These are phyloP conservation scores for Centropus unirufus DNA, from an alignment of 2,113 vertebrate genomes.

Conservation along the genomic window DNA sequence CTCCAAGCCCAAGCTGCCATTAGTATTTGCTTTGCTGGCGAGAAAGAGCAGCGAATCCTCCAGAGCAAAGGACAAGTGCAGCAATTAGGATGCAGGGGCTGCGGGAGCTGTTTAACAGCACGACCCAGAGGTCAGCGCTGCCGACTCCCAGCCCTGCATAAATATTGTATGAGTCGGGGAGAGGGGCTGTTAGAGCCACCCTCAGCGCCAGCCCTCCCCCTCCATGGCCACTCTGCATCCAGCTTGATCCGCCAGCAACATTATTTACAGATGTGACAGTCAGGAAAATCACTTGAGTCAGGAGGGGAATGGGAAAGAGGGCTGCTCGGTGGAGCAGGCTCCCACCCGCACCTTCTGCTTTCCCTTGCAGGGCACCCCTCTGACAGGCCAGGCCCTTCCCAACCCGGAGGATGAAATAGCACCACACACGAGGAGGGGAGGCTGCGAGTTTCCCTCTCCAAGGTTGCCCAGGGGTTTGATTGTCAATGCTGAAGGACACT, in stretches of 20 bases:
- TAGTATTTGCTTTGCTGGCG: constrained; percentile 71
- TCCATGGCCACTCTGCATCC: constrained; percentile 61
- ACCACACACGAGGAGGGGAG: not conserved
- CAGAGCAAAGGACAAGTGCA: constrained; percentile 84
- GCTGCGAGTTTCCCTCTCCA: not conserved
- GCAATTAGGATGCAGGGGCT: constrained; percentile 86
- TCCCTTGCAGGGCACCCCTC: not conserved
- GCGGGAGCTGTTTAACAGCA: constrained; percentile 88
- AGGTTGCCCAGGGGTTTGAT: not conserved
- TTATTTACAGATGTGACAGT: constrained; percentile 78
- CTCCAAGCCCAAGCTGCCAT: constrained; percentile 73
- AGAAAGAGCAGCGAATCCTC: constrained; percentile 76
- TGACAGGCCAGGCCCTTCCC: rapidly evolving
- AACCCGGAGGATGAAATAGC: not conserved
- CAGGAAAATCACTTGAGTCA: constrained; percentile 70
- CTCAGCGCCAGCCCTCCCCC: constrained; percentile 49
- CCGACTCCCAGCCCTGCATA: constrained; percentile 84
- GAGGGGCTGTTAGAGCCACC: constrained; percentile 50
- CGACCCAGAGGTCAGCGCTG: constrained; percentile 85
- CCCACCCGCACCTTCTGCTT: not conserved
- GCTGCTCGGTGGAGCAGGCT: not conserved
- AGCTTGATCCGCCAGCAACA: constrained; percentile 66
- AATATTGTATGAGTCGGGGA: constrained; percentile 87
- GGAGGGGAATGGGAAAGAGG: constrained; percentile 60
- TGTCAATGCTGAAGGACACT: constrained; percentile 1